Base-by-base conservation (phyloP, 2,797 vertebrate species). In the Enteromius anoplus region DNA sequence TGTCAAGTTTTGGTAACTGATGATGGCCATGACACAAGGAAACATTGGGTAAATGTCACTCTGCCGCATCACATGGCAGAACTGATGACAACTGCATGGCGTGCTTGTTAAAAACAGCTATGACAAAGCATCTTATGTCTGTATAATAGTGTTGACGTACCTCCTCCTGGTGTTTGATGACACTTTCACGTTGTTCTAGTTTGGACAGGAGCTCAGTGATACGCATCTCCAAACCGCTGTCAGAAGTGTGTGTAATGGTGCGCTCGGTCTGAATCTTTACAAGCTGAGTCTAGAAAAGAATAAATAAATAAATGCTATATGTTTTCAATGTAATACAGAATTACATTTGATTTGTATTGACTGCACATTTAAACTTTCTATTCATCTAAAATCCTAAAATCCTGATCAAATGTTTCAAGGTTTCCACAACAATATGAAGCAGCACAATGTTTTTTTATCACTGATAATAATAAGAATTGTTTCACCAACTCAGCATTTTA, bases 131-230 rank as follows among this genome's bases (percentile, higher is more conserved):
- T 58, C 21, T 68, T 11, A 40, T 45, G 51, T 75, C 32, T 68
- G 53, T 11, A 37, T 12, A 19, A 6, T 71, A 29, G 77, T n/a
- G 65, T 71, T 29, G 55, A 55, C 26, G 29, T 17, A 98, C 98
- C 96, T 98, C 96, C 87, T 97, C 95, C 90, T 97, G 96, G 19
- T 88, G 90, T 86, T 88, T 96, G 92, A 99, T 97, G 88, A 91
- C 89, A n/a, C 90, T 91, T 72, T 99, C 95, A 37, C 95, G 93
- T 86, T 96, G 94, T 83, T 98, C 95, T 91, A 99, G 19, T 88
- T 86, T 92, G 3, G 91, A 71, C 5, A 96, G 93, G 87, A 98
- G 93, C 89, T 99, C 96, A 0, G 94, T 93, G 91, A 99, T 89
- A 77, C 91, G 96, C 84, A 97, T 92, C 78, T 98, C 95, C 82